Percentiles rank a stretch among this genome's conserved stretches.
These are phyloP conservation scores for Hydrophis major DNA, from an alignment of 2,797 vertebrate species.

Conservation along the genomic window DNA sequence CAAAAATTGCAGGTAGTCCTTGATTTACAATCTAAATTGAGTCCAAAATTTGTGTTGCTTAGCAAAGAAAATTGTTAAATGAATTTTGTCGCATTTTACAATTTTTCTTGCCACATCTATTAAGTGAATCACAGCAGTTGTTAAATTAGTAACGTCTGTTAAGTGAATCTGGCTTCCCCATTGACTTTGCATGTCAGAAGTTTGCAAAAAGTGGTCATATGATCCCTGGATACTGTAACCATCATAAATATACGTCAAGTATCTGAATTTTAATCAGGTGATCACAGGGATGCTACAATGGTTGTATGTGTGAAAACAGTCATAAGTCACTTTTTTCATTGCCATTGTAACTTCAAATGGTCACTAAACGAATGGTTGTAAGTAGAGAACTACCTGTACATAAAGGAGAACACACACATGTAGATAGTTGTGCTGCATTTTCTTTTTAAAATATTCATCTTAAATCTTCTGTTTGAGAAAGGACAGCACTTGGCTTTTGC, in stretches of 20 bases:
- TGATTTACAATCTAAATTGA: not conserved
- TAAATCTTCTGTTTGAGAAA: not conserved
- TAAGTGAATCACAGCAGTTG: not conserved
- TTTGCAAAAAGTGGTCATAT: not conserved
- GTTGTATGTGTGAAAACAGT: not conserved
- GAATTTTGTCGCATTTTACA: not conserved
- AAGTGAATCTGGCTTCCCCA: not conserved
- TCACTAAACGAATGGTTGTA: not conserved
- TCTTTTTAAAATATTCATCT: not conserved
- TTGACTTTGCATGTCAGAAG: not conserved
- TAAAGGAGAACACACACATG: not conserved
- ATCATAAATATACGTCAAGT: not conserved
- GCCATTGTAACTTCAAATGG: not conserved
- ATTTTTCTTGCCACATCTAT: not conserved
- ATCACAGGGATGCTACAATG: not conserved
- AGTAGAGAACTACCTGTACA: not conserved
- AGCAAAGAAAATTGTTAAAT: not conserved
- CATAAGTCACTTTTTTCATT: not conserved
- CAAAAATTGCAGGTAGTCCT: not conserved
- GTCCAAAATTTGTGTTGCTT: not conserved
- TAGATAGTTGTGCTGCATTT: not conserved
- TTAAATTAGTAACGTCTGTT: not conserved
- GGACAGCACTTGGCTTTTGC: not conserved
- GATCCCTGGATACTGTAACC: not conserved
- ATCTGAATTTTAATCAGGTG: not conserved